Conservation (phyloP, 53 echinoderm and acorn worm genomes). For the Paracentrotus lividus region DNA sequence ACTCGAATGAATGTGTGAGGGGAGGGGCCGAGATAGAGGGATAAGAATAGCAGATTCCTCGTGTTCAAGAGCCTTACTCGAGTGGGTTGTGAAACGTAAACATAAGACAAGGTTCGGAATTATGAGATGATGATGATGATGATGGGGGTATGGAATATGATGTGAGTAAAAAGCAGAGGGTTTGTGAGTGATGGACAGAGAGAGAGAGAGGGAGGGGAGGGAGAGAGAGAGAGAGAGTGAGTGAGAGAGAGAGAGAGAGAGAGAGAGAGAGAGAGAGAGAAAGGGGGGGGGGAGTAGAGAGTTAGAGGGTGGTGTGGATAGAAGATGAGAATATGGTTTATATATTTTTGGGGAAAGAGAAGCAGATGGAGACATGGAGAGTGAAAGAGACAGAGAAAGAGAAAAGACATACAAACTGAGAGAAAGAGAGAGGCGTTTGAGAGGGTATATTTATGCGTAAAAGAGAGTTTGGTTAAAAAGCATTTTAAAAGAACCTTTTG, state of each 20-base stretch:
- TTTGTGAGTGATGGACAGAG: background rate
- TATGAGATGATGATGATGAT: background rate
- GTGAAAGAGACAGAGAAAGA: background rate
- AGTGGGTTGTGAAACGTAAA: constrained; percentile 63
- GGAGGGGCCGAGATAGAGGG: constrained; percentile 28
- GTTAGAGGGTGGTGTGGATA: too few relatives aligned
- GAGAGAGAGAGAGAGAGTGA: background rate
- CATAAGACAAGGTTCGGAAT: constrained; percentile 1
- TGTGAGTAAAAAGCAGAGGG: background rate
- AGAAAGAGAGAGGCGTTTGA: background rate
- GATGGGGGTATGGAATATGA: background rate
- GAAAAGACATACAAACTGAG: too few relatives aligned
- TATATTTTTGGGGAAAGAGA: too few relatives aligned
- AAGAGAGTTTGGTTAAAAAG: too few relatives aligned
- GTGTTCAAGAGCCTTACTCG: constrained; percentile 20
- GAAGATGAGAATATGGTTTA: too few relatives aligned
- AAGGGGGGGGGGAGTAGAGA: background rate
- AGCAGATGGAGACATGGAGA: background rate
- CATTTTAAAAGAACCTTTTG: too few relatives aligned
- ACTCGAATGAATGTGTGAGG: constrained; percentile 4
- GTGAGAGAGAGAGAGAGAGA: background rate
- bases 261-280: background rate
- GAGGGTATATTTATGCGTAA: too few relatives aligned
- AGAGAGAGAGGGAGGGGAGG: background rate
- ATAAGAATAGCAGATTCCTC: constrained; percentile 14